Evolutionary conservation across 2,888 invertebrate species (phyloP).

Genomic region (Ptychoptera albimana): DNA sequence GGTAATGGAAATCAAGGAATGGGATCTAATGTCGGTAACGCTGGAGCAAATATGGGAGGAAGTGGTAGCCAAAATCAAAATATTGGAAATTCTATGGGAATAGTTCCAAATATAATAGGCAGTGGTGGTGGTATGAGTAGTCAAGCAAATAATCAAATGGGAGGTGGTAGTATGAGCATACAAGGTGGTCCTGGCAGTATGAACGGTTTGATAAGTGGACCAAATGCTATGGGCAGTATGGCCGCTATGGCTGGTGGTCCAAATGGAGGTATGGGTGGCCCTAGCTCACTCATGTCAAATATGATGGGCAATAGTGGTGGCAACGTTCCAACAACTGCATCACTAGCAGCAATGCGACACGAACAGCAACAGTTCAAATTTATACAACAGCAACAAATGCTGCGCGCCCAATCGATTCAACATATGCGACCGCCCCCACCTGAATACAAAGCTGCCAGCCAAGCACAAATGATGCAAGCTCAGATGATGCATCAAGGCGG

Average conservation of each 20-base stretch:
- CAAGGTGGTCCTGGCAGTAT: slow-evolving; percentile 1
- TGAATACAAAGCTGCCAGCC: slow-evolving; percentile 60
- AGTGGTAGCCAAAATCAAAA: not conserved
- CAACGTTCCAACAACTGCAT: too few species aligned
- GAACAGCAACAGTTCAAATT: slow-evolving; percentile 49
- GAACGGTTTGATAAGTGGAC: not conserved
- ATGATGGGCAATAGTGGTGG: slow-evolving; percentile 18
- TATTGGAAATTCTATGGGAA: slow-evolving; percentile 1
- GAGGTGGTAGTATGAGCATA: slow-evolving; percentile 7
- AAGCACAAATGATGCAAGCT: slow-evolving; percentile 32
- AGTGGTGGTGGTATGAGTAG: slow-evolving; percentile 32
- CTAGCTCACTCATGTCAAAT: not conserved
- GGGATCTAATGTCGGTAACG: too few species aligned
- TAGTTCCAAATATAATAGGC: slow-evolving; percentile 13
- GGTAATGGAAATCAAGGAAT: not conserved
- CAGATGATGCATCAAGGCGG: slow-evolving; percentile 36
- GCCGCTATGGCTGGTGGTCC: slow-evolving; percentile 13
- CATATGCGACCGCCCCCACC: slow-evolving; percentile 64
- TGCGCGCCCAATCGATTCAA: slow-evolving; percentile 35
- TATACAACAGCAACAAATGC: slow-evolving; percentile 49
- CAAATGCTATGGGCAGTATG: not conserved
- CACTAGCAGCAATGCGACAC: slow-evolving; percentile 1
- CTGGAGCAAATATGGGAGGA: slow-evolving; percentile 13
- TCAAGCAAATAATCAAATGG: slow-evolving; percentile 20
- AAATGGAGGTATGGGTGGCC: not conserved